phyloP scores from a whole-genome alignment of 2,888 invertebrate genomes.

The Drosophila stalkeri region DNA sequence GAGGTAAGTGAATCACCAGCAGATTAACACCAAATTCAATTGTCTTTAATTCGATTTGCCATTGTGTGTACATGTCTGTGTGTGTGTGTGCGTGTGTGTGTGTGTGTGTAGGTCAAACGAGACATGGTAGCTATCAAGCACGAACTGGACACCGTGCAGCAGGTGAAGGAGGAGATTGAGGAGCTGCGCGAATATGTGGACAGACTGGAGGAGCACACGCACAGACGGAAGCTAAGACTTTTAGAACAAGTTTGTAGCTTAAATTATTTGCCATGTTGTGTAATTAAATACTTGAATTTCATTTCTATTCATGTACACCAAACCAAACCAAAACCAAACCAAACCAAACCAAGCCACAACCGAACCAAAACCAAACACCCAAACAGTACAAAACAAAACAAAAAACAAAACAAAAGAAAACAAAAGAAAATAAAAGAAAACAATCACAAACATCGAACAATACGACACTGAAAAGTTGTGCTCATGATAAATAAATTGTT shows the following conservation, averaged over 20 bases:
- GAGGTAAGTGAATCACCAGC: slow-evolving; percentile 86
- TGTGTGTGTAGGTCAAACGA: slow-evolving; percentile 89
- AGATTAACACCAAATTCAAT: slow-evolving; percentile 19
- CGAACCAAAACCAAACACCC: slow-evolving; percentile 33
- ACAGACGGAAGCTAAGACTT: slow-evolving; percentile 94
- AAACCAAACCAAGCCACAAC: slow-evolving; percentile 28
- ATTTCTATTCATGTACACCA: slow-evolving; percentile 82
- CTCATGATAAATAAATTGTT: slow-evolving; percentile 24
- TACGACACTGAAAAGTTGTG: slow-evolving; percentile 48
- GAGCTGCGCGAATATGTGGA: slow-evolving; percentile 96
- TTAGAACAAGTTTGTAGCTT: slow-evolving; percentile 93
- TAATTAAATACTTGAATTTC: slow-evolving; percentile 84
- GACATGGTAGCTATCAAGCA: slow-evolving; percentile 98
- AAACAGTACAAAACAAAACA: not conserved
- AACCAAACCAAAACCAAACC: slow-evolving; percentile 40
- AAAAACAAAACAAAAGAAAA: slow-evolving; percentile 15
- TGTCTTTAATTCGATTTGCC: slow-evolving; percentile 16
- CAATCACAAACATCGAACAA: slow-evolving; percentile 35
- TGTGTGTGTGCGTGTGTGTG: not conserved
- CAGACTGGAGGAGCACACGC: slow-evolving; percentile 95
- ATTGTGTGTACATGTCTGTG: not conserved
- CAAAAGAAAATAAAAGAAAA: slow-evolving; percentile 19
- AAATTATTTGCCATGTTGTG: slow-evolving; percentile 85
- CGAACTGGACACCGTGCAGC: slow-evolving; percentile 96
- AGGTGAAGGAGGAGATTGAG: slow-evolving; percentile 97